Base-by-base conservation (phyloP, 2,888 invertebrate genomes). In the Amblyjoppa fuscipennis region DNA sequence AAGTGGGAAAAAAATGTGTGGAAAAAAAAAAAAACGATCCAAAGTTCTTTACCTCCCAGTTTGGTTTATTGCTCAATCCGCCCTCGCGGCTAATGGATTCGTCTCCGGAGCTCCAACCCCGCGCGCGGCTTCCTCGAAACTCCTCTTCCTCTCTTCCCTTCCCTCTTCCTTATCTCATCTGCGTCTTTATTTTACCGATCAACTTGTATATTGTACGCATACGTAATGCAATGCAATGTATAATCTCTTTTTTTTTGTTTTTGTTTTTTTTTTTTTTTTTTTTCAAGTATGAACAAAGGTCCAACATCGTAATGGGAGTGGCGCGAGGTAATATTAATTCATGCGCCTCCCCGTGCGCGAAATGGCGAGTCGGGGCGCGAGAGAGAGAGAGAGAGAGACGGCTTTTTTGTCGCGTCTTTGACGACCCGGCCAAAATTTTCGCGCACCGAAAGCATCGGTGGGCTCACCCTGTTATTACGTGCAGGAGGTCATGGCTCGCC, bases 1-100 rank as follows among this genome's bases (percentile, higher is more conserved):
- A 86, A 81, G 77, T 13, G 13, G 25, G 38, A 66, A 76, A 56
- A 88, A 68, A 7, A 51, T 66, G 61, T 34, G 34, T 75, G 51
- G 66, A 56, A 31, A 45, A 66, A 77, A 56, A 56, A 88, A 89
- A 86, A 82, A 77, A 84, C 89, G 87, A 87, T 28, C 41, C 28
- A 88, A 88, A 89, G 86, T 89, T 91, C 91, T 92, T 93, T 93
- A 93, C 93, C 93, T 93, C 92, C 93, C 92, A 91, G 93, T 93
- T 61, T 93, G 93, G 93, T 93, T 93, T 94, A 94, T 93, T 93
- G 92, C 93, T 93, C 93, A 94, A 94, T 94, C 92, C 93, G 91
- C 91, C 91, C 91, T 92, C 91, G 89, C 90, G 89, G 89, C 92
- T 94, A 94, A 94, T 94, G 93, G 93, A 93, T 93, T 93, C 92